Evolutionary conservation across 2,888 invertebrate species (phyloP), one percentile per base, ranked within the genome.

Genomic region (Melanophora roralis): DNA sequence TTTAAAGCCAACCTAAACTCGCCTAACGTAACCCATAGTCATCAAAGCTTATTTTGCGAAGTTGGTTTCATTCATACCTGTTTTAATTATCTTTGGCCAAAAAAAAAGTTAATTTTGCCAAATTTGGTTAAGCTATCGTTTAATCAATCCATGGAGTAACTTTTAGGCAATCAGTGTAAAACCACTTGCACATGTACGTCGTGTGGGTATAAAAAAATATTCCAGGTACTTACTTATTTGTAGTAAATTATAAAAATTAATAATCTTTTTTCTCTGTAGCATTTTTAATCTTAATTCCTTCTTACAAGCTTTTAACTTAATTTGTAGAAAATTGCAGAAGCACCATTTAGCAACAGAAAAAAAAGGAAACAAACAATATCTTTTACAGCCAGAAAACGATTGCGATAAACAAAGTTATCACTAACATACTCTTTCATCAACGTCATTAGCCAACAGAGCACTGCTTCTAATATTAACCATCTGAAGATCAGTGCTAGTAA

Each of bases 361-460:
- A 47, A 64, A 65, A 51, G 40, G 14, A 64, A 49, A 65, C 47
- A 32, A 45, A 65, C 69, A 74, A 69, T 65, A 69, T 45, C 19
- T 59, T 38, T 36, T 69, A 71, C 32, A 45, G 64, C 8, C 51
- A 3, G 67, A 62, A 67, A 53, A 64, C 53, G 53, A 68, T 38
- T 53, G 68, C 38, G 36, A 38, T 75, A 47, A 75, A 53, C 53
- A 65, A 65, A 71, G 65, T 71, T 59, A 77, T 57, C 64, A 21
- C 32, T 62, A 64, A 71, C 64, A 64, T 59, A 59, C 49, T 49
- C 32, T 57, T 71, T 71, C 64, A 60, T 75, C 57, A 76, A 69
- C 32, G 62, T 69, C 68, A 53, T 67, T 27, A 62, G 14, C 49
- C 9, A 36, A 11, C 5, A 2, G 8, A 34, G 4, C 14, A 47